Percentiles rank a stretch among this genome's conserved stretches.
Conservation (phyloP, 2,888 invertebrate genomes). For the Lissocephala sabroskyi region DNA sequence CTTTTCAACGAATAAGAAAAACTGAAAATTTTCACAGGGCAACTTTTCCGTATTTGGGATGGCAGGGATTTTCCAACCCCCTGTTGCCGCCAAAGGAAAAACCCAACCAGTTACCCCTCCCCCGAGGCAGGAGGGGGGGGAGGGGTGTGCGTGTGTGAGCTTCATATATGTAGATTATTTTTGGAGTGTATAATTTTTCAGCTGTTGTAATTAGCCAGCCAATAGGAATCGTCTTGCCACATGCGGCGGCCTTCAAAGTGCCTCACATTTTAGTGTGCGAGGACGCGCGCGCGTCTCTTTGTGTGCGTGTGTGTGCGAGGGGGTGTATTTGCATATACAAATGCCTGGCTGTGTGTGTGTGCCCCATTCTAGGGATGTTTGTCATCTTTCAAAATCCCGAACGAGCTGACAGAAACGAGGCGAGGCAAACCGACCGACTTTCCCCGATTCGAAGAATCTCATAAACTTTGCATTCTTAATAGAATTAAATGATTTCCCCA, state of each 20-base stretch:
- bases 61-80: no score
- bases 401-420: no score
- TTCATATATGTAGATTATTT: conserved; percentile 45
- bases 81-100: no score
- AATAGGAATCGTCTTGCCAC: conserved; percentile 55
- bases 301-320: conserved; percentile 7
- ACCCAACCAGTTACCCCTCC: no score
- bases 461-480: conserved; percentile 13
- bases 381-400: background rate
- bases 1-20: no score
- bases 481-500: conserved; percentile 5
- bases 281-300: conserved; percentile 11
- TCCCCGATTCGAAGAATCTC: background rate
- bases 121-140: no score
- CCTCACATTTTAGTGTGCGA: background rate
- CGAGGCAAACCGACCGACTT: no score
- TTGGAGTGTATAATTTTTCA: conserved; percentile 38
- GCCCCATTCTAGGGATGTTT: conserved; percentile 1
- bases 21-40: no score
- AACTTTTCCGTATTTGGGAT: no score
- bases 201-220: conserved; percentile 57
- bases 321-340: conserved; percentile 11
- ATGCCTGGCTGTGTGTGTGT: no score
- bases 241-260: conserved; percentile 36
- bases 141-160: conserved; percentile 2